Evolutionary conservation across 2,113 vertebrate species (phyloP).

Genomic region (Lanius collurio): DNA sequence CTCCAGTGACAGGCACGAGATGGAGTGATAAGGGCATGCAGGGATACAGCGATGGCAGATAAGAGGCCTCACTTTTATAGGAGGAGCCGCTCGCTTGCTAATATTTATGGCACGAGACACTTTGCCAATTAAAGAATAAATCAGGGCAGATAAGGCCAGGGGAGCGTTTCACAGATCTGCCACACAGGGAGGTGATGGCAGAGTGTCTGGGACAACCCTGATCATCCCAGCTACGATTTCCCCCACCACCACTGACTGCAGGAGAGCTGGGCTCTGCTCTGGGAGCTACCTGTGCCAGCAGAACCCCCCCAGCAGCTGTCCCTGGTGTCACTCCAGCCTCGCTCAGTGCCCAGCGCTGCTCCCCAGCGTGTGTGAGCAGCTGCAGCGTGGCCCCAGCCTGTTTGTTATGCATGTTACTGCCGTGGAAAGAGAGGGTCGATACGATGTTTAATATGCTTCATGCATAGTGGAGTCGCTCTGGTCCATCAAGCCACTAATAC

Average conservation of each 20-base stretch:
- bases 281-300: not conserved
- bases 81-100: not conserved
- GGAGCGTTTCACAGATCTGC: fast-evolving
- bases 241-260: fast-evolving
- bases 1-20: not conserved
- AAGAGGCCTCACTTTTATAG: not conserved
- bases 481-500: conserved; percentile 33
- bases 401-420: not conserved
- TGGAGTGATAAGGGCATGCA: fast-evolving
- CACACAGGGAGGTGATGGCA: fast-evolving
- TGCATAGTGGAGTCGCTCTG: not conserved
- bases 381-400: not conserved
- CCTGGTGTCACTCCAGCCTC: not conserved
- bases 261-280: not conserved
- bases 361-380: not conserved
- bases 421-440: not conserved
- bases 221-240: fast-evolving
- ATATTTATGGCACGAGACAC: not conserved
- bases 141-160: not conserved
- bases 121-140: conserved; percentile 22
- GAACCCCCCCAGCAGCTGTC: not conserved
- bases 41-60: not conserved
- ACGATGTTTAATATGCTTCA: not conserved
- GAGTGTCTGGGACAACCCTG: fast-evolving
- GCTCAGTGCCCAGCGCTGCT: fast-evolving